Conservation (phyloP, 2,113 vertebrate species). For the Tupaia tana region DNA sequence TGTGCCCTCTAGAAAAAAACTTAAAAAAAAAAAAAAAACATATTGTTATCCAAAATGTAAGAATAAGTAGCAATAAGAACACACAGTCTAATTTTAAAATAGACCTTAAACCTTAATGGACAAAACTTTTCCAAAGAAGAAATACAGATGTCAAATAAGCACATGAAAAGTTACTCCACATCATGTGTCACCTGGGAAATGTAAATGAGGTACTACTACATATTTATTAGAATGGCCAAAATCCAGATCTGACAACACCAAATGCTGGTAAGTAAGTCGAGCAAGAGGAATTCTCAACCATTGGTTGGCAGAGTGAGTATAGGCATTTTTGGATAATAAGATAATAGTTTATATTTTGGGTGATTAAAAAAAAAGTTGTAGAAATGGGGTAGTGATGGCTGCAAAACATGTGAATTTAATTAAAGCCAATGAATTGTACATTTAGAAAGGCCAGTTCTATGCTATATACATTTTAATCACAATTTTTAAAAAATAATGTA, state of each 20-base stretch:
- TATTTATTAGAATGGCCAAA: no score
- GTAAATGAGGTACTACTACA: not conserved
- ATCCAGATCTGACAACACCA: not conserved
- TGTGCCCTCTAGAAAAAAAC: no score
- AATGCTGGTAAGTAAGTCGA: not conserved
- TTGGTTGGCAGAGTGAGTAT: not conserved
- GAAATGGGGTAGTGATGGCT: not conserved
- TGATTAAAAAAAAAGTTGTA: not conserved
- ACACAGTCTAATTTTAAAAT: not conserved
- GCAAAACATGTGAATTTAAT: not conserved
- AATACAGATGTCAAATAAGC: not conserved
- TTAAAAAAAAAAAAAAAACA: no score
- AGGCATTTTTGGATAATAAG: no score
- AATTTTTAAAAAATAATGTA: slow-evolving; percentile 10
- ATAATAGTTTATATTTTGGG: not conserved
- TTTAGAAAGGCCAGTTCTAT: slow-evolving; percentile 34
- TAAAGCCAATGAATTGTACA: not conserved
- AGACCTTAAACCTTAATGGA: not conserved
- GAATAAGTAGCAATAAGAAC: not conserved
- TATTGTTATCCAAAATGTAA: not conserved
- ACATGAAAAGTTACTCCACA: not conserved
- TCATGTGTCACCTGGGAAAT: not conserved
- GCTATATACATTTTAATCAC: not conserved
- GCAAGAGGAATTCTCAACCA: not conserved
- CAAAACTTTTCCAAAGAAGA: not conserved